phyloP scores from a whole-genome alignment of 2,888 invertebrate species.

The Cataglyphis altisquamis region DNA sequence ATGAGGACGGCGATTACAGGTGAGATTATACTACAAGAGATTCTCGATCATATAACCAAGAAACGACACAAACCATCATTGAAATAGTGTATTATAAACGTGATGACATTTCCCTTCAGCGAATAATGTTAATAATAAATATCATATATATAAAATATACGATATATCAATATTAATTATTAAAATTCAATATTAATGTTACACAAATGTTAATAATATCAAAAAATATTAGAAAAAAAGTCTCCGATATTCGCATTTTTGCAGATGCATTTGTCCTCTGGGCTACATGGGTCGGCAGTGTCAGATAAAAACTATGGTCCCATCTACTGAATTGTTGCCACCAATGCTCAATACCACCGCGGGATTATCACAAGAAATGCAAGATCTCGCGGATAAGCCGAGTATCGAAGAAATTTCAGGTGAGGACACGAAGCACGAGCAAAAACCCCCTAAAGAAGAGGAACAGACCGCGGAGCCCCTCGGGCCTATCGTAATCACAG shows the following conservation, averaged over 20 bases:
- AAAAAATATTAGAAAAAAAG: not conserved
- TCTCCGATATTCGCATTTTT: not conserved
- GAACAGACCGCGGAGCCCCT: constrained; percentile 79
- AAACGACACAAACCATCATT: not conserved
- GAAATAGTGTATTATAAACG: not conserved
- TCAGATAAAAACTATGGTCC: constrained; percentile 87
- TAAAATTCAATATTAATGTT: not conserved
- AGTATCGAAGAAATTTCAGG: constrained; percentile 56
- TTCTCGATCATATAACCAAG: no score
- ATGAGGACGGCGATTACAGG: constrained; percentile 92
- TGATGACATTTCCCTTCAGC: not conserved
- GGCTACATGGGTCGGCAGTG: constrained; percentile 93
- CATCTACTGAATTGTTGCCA: constrained; percentile 82
- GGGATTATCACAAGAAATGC: constrained; percentile 13
- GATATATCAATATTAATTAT: not conserved
- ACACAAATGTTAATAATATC: not conserved
- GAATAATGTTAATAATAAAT: not conserved
- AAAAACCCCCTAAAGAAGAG: constrained; percentile 51
- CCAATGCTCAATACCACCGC: constrained; percentile 73
- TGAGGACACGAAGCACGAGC: not conserved
- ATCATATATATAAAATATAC: no score
- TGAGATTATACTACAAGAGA: constrained; percentile 86
- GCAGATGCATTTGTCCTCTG: constrained; percentile 91
- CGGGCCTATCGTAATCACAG: constrained; percentile 82
- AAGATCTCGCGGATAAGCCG: constrained; percentile 53